These are phyloP conservation scores for Pitta sordida DNA, from an alignment of 2,113 vertebrate species.

Conservation along the genomic window DNA sequence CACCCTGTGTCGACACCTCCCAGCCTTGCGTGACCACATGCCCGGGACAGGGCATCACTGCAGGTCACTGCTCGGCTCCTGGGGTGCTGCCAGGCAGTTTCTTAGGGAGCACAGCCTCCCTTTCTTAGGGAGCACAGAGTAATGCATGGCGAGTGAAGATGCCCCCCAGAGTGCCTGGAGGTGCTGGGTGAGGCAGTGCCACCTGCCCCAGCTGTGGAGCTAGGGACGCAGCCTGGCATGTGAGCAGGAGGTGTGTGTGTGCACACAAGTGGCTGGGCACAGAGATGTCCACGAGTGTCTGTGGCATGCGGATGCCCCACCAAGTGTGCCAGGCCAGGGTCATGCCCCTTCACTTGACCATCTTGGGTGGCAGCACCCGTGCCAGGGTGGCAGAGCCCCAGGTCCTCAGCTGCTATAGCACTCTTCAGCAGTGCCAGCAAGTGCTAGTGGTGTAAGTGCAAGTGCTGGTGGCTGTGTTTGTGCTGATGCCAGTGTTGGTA, in stretches of 20 bases:
- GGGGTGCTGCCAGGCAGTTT: not conserved
- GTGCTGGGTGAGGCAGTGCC: not conserved
- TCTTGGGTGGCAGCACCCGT: not conserved
- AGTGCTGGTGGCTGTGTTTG: rapidly evolving
- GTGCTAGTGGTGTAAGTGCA: not conserved
- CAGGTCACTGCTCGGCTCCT: rapidly evolving
- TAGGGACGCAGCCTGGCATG: rapidly evolving
- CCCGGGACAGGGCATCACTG: too few relatives aligned
- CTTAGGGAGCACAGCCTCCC: too few relatives aligned
- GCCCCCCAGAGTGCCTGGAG: rapidly evolving
- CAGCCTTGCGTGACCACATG: rapidly evolving
- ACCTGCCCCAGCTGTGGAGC: not conserved
- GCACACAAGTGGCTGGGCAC: not conserved
- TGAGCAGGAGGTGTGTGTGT: too few relatives aligned
- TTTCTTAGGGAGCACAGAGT: not conserved
- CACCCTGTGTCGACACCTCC: not conserved
- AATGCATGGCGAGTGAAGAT: not conserved
- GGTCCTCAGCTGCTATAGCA: too few relatives aligned
- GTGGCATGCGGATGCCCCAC: not conserved
- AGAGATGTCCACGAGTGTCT: not conserved
- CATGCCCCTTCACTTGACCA: rapidly evolving
- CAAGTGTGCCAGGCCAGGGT: not conserved
- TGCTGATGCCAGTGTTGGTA: too few relatives aligned
- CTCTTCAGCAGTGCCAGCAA: not conserved
- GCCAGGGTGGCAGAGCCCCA: not conserved